phyloP scores from a whole-genome alignment of 1,140 invertebrate genomes.

The Cataglyphis hispanica region DNA sequence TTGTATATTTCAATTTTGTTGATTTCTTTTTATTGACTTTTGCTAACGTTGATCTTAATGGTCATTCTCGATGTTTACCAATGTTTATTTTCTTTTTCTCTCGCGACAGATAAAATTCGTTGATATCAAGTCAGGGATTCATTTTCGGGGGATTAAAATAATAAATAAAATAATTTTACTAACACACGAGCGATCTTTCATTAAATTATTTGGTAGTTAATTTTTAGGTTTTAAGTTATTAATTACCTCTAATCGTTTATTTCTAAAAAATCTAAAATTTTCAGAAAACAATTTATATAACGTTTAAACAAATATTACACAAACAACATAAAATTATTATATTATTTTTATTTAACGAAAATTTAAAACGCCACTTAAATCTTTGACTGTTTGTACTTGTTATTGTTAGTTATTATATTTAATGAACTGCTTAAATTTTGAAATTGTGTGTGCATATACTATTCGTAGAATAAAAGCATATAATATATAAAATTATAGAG shows the following conservation, averaged over 20 bases:
- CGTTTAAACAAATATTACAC: too few relatives aligned
- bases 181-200: not conserved
- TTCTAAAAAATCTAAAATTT: too few relatives aligned
- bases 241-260: not conserved
- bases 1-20: not conserved
- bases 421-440: too few relatives aligned
- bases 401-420: too few relatives aligned
- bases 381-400: too few relatives aligned
- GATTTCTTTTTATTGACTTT: not conserved
- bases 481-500: not conserved
- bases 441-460: too few relatives aligned
- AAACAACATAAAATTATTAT: too few relatives aligned
- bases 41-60: not conserved
- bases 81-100: not conserved
- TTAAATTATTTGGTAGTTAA: not conserved
- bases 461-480: not conserved
- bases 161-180: not conserved
- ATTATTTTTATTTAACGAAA: too few relatives aligned
- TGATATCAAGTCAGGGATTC: not conserved
- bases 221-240: not conserved
- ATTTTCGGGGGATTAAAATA: not conserved
- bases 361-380: too few relatives aligned
- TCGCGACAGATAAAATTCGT: conserved; percentile 6
- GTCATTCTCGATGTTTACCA: not conserved
- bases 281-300: too few relatives aligned